Evolutionary conservation across 1,140 invertebrate genomes (phyloP).

Genomic region (Drosophila parabipectinata): DNA sequence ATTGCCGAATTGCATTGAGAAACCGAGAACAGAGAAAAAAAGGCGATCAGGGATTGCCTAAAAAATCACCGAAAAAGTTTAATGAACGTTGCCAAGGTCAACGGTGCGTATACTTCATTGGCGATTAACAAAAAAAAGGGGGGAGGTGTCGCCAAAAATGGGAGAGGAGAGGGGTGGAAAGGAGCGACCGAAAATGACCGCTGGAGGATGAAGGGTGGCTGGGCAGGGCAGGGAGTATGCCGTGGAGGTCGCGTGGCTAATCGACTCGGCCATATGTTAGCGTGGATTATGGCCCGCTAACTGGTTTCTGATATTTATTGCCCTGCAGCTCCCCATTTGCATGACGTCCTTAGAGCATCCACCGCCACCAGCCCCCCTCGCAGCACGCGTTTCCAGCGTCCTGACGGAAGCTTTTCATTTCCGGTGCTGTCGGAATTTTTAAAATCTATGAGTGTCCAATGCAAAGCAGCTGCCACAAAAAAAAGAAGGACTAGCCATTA

Average conservation of each 20-base stretch:
- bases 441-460: slow-evolving; percentile 79
- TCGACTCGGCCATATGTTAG: slow-evolving; percentile 74
- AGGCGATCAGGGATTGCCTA: slow-evolving; percentile 26
- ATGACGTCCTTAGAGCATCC: slow-evolving; percentile 19
- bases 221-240: not conserved
- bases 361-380: not conserved
- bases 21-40: slow-evolving; percentile 19
- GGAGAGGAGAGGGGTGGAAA: not conserved
- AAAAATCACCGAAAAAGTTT: slow-evolving; percentile 31
- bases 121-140: slow-evolving; percentile 19
- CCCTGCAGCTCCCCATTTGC: slow-evolving; percentile 39
- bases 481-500: slow-evolving; percentile 61
- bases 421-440: slow-evolving; percentile 75
- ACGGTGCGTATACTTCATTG: slow-evolving; percentile 60
- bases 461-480: slow-evolving; percentile 46
- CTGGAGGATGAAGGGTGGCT: not conserved
- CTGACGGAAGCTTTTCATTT: slow-evolving; percentile 76
- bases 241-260: slow-evolving; percentile 32
- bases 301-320: slow-evolving; percentile 65
- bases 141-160: not conserved
- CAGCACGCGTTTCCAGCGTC: not conserved
- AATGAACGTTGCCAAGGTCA: slow-evolving; percentile 65
- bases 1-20: slow-evolving; percentile 55
- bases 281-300: slow-evolving; percentile 56
- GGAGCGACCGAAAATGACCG: slow-evolving; percentile 18